These are phyloP conservation scores for Pyrgus malvae DNA, from an alignment of 2,888 invertebrate species.

Conservation along the genomic window DNA sequence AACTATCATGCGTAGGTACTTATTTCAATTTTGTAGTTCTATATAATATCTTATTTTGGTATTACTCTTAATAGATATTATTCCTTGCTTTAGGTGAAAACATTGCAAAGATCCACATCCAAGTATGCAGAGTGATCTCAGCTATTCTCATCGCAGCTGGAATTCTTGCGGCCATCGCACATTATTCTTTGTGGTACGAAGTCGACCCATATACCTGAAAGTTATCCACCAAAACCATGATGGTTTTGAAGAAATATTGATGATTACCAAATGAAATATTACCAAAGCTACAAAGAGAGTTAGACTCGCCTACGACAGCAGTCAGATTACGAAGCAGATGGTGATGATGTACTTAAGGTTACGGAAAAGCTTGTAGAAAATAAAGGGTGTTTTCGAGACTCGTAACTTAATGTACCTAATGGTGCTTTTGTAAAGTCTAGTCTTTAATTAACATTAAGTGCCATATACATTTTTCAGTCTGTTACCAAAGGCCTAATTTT, in stretches of 20 bases:
- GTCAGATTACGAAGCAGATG: neutral
- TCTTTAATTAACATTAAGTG: slow-evolving; percentile 3
- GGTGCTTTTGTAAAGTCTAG: slow-evolving; percentile 19
- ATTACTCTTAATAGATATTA: no score
- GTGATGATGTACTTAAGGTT: neutral
- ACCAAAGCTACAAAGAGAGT: neutral
- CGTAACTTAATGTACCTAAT: slow-evolving; percentile 7
- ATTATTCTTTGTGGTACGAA: slow-evolving; percentile 45
- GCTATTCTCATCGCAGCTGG: slow-evolving; percentile 45
- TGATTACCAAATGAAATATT: neutral
- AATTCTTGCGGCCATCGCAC: slow-evolving; percentile 37
- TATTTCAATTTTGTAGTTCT: no score
- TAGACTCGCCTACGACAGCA: neutral
- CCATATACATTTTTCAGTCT: neutral
- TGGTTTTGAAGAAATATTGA: neutral
- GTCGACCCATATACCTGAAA: slow-evolving; percentile 43
- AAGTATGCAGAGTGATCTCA: slow-evolving; percentile 49
- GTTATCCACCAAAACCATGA: neutral
- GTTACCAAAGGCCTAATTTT: slow-evolving; percentile 13
- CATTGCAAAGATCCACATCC: slow-evolving; percentile 43
- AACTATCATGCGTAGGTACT: no score
- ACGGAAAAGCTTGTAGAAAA: neutral
- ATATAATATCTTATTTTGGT: no score
- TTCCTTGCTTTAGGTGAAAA: slow-evolving; percentile 64
- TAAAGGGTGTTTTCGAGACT: no score